phyloP scores from a whole-genome alignment of 1,140 invertebrate species.

The Archivesica marissinica region DNA sequence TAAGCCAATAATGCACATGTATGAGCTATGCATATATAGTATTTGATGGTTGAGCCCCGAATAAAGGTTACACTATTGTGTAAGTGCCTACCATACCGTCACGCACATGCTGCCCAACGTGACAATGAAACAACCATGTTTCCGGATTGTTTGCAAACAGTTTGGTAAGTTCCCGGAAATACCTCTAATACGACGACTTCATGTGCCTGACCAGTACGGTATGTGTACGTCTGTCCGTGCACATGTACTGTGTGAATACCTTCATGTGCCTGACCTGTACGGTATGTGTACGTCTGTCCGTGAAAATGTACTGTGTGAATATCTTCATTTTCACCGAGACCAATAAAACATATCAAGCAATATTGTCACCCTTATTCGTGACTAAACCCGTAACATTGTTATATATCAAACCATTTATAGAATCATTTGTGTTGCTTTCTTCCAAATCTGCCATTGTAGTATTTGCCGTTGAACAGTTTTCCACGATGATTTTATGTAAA shows the following conservation, averaged over 20 bases:
- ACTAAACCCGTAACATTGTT: conserved; percentile 74
- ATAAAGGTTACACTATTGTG: conserved; percentile 37
- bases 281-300: conserved; percentile 75
- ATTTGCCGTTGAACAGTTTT: conserved; percentile 67
- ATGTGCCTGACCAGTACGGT: conserved; percentile 59
- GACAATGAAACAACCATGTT: conserved; percentile 76
- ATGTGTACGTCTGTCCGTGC: conserved; percentile 77
- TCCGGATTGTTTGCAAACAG: conserved; percentile 76
- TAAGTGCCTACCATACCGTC: conserved; percentile 71
- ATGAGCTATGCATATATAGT: too few species aligned
- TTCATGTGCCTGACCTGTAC: conserved; percentile 62
- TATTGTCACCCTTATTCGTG: conserved; percentile 69
- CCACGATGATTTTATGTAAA: conserved; percentile 71
- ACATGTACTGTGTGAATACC: conserved; percentile 80
- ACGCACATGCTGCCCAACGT: conserved; percentile 67
- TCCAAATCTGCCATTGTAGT: conserved; percentile 56
- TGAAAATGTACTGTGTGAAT: conserved; percentile 81
- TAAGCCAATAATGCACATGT: too few species aligned
- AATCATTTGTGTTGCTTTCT: conserved; percentile 74
- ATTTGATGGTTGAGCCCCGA: too few species aligned
- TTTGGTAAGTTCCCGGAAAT: conserved; percentile 76
- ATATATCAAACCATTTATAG: conserved; percentile 77
- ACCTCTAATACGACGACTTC: conserved; percentile 77
- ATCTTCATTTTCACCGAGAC: conserved; percentile 75
- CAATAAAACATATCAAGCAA: conserved; percentile 78